phyloP scores from a whole-genome alignment of 2,113 vertebrate species.

The Halichoeres trimaculatus region DNA sequence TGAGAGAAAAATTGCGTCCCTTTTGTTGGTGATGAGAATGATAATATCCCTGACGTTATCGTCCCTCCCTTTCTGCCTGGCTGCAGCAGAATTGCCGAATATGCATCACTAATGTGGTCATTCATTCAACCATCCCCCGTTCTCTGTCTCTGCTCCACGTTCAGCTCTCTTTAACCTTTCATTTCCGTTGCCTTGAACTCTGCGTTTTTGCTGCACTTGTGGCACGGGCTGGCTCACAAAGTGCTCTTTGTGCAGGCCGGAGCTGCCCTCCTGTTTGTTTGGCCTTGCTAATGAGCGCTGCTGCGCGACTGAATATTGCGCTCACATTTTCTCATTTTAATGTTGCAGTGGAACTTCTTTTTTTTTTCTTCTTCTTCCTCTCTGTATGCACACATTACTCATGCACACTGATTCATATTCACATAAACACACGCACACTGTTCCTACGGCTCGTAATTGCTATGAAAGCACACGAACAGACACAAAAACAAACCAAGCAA shows the following conservation, averaged over 20 bases:
- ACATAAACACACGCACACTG: constrained; percentile 23
- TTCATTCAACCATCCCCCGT: constrained; percentile 20
- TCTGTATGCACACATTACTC: constrained; percentile 14
- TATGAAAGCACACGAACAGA: constrained; percentile 15
- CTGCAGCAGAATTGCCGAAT: background rate
- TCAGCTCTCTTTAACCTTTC: constrained; percentile 57
- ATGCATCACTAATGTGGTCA: constrained; percentile 16
- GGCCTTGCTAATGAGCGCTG: constrained; percentile 72
- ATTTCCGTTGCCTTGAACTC: constrained; percentile 72
- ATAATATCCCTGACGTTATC: background rate
- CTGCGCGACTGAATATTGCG: constrained; percentile 42
- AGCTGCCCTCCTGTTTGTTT: constrained; percentile 68
- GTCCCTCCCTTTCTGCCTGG: constrained; percentile 2
- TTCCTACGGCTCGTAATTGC: constrained; percentile 28
- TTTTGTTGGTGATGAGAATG: background rate
- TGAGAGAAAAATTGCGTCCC: background rate
- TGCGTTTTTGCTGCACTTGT: constrained; percentile 48
- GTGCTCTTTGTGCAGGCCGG: constrained; percentile 71
- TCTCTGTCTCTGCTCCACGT: constrained; percentile 27
- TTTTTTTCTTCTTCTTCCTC: background rate
- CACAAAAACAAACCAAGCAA: constrained; percentile 38
- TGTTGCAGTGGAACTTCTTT: constrained; percentile 30
- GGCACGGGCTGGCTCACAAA: constrained; percentile 55
- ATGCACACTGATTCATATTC: constrained; percentile 45
- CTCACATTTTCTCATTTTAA: constrained; percentile 65